phyloP scores from a whole-genome alignment of 2,888 invertebrate genomes.

The Pimpla rufipes region DNA sequence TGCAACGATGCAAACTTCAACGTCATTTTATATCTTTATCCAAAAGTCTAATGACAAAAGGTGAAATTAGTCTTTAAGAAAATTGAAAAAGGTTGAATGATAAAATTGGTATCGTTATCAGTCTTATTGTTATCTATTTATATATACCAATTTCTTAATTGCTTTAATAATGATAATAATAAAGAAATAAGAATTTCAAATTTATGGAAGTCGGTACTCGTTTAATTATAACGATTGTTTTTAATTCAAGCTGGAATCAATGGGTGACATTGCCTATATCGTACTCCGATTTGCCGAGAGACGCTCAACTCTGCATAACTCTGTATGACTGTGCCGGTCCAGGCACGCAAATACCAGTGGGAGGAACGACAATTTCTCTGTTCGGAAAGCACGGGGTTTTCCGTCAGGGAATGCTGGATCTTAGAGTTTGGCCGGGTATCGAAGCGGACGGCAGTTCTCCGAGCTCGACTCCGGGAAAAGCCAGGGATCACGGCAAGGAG shows the following conservation, averaged over 20 bases:
- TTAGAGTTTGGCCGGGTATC: constrained; percentile 95
- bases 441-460: constrained; percentile 92
- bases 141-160: too few species aligned
- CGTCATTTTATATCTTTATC: too few species aligned
- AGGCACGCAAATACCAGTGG: constrained; percentile 93
- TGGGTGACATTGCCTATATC: constrained; percentile 97
- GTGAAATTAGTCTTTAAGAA: too few species aligned
- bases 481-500: constrained; percentile 92
- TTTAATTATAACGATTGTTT: neutral
- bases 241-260: constrained; percentile 95
- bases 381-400: constrained; percentile 98
- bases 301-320: constrained; percentile 94
- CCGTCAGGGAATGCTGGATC: constrained; percentile 95
- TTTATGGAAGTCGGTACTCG: neutral
- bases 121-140: too few species aligned
- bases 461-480: constrained; percentile 94
- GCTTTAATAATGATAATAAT: too few species aligned
- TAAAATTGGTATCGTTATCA: too few species aligned
- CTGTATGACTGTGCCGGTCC: constrained; percentile 97
- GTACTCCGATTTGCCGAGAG: constrained; percentile 96
- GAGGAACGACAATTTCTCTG: constrained; percentile 96
- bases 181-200: too few species aligned
- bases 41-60: too few species aligned
- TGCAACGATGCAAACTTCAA: too few species aligned
- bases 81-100: too few species aligned